These are phyloP conservation scores for Hippasteria phrygiana DNA, from an alignment of 53 echinoderm and acorn worm genomes.

Conservation along the genomic window DNA sequence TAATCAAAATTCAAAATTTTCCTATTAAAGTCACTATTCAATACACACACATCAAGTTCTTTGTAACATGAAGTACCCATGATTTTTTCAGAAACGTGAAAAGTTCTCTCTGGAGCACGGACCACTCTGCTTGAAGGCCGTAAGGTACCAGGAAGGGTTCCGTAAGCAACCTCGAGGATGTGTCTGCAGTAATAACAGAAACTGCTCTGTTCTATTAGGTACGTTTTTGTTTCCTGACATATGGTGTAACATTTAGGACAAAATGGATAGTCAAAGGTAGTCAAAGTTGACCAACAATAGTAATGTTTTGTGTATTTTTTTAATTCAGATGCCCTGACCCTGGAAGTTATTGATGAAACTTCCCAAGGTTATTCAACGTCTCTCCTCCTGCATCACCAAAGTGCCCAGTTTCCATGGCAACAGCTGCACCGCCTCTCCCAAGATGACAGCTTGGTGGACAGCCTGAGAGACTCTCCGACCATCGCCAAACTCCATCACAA, in stretches of 20 bases:
- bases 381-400: constrained; percentile 30
- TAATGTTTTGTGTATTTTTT: neutral
- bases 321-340: constrained; percentile 40
- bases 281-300: no score
- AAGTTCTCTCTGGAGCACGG: constrained; percentile 47
- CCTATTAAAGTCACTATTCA: no score
- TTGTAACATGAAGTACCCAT: neutral
- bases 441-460: constrained; percentile 37
- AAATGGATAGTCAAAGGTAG: no score
- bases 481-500: neutral
- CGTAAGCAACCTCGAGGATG: neutral
- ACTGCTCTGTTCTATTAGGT: constrained; percentile 13
- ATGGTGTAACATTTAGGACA: no score
- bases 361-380: constrained; percentile 15
- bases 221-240: neutral
- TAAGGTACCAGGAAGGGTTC: neutral
- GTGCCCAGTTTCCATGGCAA: constrained; percentile 24
- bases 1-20: no score
- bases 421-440: constrained; percentile 4
- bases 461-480: neutral
- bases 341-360: constrained; percentile 9
- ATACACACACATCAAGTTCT: no score
- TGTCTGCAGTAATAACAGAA: neutral
- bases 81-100: constrained; percentile 31
- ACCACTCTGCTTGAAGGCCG: neutral